phyloP scores from a whole-genome alignment of 1,140 invertebrate species.

The Lysiphlebus fabarum region DNA sequence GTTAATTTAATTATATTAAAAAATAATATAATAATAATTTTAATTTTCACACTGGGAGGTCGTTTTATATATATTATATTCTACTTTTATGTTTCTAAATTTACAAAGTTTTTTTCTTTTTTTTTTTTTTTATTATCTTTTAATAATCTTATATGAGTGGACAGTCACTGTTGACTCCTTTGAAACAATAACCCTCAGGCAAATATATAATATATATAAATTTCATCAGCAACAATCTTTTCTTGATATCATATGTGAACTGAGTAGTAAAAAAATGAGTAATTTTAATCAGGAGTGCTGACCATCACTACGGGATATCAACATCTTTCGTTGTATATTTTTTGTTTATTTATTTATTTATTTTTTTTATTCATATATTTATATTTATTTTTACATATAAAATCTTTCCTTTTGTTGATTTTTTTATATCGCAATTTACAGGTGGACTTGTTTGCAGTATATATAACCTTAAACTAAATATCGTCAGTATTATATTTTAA shows the following conservation, averaged over 20 bases:
- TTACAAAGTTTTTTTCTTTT: background rate
- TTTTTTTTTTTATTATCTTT: no score
- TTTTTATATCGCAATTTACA: no score
- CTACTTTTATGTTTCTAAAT: background rate
- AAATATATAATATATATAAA: background rate
- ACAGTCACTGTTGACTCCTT: background rate
- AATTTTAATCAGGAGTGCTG: background rate
- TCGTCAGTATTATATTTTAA: no score
- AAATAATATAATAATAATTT: no score
- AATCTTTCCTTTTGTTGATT: no score
- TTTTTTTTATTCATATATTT: background rate
- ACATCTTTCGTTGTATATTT: background rate
- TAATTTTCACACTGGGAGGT: no score
- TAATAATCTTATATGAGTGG: background rate
- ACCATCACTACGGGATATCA: background rate
- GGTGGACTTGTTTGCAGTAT: no score
- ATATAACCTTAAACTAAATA: no score
- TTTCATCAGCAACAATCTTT: background rate
- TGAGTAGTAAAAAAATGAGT: background rate
- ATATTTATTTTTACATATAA: background rate
- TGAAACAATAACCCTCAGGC: background rate
- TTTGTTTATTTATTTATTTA: background rate
- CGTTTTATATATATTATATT: no score
- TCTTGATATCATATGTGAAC: background rate
- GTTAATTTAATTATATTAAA: no score